Evolutionary conservation across 2,113 vertebrate genomes (phyloP).

Genomic region (Genyomyrus donnyi): DNA sequence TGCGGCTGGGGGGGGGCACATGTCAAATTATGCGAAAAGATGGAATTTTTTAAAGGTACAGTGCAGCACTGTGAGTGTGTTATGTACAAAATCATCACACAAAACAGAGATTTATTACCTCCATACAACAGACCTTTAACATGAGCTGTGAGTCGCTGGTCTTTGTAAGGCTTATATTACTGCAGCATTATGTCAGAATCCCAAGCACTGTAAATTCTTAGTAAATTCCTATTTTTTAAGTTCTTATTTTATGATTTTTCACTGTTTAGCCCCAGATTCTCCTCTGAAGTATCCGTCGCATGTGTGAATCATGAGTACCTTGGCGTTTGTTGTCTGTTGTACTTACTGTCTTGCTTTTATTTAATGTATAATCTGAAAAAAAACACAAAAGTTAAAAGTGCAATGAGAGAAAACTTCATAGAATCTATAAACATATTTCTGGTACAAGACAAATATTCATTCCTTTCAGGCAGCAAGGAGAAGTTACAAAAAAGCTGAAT

Average conservation of each 20-base stretch:
- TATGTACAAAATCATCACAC: not conserved
- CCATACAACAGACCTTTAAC: not conserved
- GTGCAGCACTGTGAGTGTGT: not conserved
- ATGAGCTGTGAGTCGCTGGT: not conserved
- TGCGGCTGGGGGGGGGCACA: constrained; percentile 9
- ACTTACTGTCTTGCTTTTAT: not conserved
- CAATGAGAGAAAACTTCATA: not conserved
- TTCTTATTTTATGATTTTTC: not conserved
- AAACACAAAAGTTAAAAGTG: not conserved
- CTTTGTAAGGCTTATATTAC: not conserved
- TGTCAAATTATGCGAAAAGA: constrained; percentile 15
- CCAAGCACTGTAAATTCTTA: not conserved
- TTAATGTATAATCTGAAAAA: not conserved
- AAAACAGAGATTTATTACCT: not conserved
- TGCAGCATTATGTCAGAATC: not conserved
- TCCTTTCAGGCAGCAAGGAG: not conserved
- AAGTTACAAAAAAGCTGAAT: not conserved
- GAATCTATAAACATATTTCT: not conserved
- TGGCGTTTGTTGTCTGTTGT: not conserved
- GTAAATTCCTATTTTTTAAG: not conserved
- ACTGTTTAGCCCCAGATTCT: not conserved
- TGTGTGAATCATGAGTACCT: not conserved
- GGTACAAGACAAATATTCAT: not conserved
- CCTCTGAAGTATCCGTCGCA: not conserved
- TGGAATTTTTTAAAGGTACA: constrained; percentile 17